phyloP scores from a whole-genome alignment of 2,113 vertebrate genomes.

The Choloepus hoffmanni region DNA sequence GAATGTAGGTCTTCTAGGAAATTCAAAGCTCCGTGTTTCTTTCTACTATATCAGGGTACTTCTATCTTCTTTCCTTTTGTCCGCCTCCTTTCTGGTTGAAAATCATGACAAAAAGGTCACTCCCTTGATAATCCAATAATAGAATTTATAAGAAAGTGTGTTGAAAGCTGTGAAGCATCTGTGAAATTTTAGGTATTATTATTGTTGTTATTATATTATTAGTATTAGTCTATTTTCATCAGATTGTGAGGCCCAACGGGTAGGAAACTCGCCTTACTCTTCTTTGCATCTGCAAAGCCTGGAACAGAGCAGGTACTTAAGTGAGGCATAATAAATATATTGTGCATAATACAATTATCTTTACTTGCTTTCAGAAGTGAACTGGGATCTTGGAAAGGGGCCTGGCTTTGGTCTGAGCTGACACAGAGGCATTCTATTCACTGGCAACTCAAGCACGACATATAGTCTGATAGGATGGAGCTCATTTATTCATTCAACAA shows the following conservation, averaged over 20 bases:
- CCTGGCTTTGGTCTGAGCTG: neutral
- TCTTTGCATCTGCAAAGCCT: neutral
- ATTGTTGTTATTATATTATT: neutral
- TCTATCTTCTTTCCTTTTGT: neutral
- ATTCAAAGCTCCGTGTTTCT: neutral
- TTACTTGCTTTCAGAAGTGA: neutral
- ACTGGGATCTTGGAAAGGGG: neutral
- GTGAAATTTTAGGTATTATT: neutral
- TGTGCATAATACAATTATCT: neutral
- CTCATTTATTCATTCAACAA: neutral
- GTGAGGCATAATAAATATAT: neutral
- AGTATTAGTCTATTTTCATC: neutral
- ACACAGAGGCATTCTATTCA: neutral
- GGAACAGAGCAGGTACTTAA: neutral
- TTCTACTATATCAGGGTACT: neutral
- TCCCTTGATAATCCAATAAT: slow-evolving; percentile 17
- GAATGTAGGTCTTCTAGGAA: neutral
- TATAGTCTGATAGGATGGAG: neutral
- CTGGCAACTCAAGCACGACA: neutral
- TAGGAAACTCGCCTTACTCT: neutral
- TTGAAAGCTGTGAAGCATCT: neutral
- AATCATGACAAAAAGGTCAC: neutral
- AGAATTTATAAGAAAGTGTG: neutral
- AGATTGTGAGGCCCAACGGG: neutral
- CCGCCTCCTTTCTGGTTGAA: slow-evolving; percentile 38